phyloP scores from a whole-genome alignment of 2,888 invertebrate genomes.

The Troides helena region DNA sequence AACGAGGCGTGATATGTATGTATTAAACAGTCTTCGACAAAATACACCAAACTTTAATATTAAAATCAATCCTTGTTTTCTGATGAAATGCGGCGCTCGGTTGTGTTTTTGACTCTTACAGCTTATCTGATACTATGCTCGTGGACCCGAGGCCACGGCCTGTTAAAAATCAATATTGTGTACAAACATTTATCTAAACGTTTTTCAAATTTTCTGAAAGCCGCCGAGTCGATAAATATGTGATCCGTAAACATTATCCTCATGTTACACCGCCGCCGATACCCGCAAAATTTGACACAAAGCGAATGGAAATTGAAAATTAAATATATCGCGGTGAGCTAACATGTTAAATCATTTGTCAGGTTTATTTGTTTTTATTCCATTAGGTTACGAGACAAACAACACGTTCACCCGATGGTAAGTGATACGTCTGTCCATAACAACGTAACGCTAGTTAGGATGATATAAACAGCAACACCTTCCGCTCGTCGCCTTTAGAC shows the following conservation, averaged over 20 bases:
- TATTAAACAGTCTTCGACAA: neutral
- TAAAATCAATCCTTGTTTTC: no score
- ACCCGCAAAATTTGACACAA: conserved; percentile 2
- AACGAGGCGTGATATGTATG: no score
- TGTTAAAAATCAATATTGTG: neutral
- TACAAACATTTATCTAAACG: neutral
- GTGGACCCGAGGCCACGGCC: no score
- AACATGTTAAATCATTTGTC: neutral
- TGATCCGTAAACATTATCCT: conserved; percentile 3
- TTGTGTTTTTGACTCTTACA: no score
- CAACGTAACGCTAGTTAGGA: no score
- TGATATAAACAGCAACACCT: no score
- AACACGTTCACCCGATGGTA: no score
- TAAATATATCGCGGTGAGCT: neutral
- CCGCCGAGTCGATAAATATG: neutral
- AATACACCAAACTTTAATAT: neutral
- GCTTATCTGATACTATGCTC: no score
- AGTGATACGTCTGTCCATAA: no score
- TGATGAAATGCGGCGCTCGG: no score
- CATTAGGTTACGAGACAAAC: no score
- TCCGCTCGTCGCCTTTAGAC: no score
- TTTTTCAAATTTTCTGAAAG: neutral
- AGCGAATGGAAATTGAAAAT: neutral
- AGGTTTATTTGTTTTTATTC: neutral
- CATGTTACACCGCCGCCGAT: conserved; percentile 2